Base-by-base conservation (phyloP, 2,797 vertebrate genomes). In the Antrozous pallidus region DNA sequence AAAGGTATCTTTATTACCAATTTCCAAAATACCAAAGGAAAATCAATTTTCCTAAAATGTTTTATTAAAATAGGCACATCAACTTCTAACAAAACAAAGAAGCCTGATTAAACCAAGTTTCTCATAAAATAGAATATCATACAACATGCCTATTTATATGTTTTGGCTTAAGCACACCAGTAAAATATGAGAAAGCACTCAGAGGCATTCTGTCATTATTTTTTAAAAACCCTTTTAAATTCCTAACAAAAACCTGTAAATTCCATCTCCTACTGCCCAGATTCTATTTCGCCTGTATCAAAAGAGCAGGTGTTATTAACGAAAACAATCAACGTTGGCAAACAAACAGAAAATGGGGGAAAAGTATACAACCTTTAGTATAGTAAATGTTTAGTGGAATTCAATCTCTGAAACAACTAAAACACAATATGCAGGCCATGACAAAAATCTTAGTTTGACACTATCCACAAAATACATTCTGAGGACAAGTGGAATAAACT, bases 1-100 rank as follows among this genome's bases (percentile, higher is more conserved):
- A 83, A 90, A 69, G 8, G 1, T 86, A 92, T 67, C 83, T 92
- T 79, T 1, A 18, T 90, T 40, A 63, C 54, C 47, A 71, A 20
- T 84, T 95, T 96, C 36, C 74, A 93, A 95, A 94, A 90, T 74
- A 91, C 28, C 92, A 93, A 89, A 91, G 73, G 51, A 93, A 67
- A 58, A 90, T 47, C 42, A 92, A 70, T 87, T 88, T 87, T 95
- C 45, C 17, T 51, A 45, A 40, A 93, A 73, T 75, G 14, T 84
- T 75, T 78, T 61, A 85, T 73, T 88, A 91, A 94, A 93, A 92
- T 47, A 17, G 56, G 10, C 12, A 16, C 4, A 78, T 5, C 33
- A 84, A 77, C 20, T 86, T 95, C 54, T 77, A 95, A 67, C 65
- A 96, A 94, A 93, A 96, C 42, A 94, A 31, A 89, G 36, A 94